These are phyloP conservation scores for Heliconius erato DNA, from an alignment of 2,888 invertebrate genomes.

Conservation along the genomic window DNA sequence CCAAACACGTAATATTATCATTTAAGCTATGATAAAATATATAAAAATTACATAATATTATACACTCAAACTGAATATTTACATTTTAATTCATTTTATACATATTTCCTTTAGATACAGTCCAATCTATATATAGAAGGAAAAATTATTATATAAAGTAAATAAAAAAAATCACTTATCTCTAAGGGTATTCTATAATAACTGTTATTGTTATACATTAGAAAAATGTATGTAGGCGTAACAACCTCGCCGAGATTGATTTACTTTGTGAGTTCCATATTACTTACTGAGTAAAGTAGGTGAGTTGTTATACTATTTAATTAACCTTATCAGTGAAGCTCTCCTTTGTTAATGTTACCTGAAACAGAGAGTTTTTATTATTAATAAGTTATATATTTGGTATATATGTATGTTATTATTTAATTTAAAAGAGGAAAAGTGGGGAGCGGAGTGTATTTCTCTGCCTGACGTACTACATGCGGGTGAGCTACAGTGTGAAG, in stretches of 20 bases:
- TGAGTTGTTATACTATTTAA: not conserved
- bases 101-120: not conserved
- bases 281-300: not conserved
- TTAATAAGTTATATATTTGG: not conserved
- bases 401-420: no score
- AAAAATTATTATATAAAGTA: not conserved
- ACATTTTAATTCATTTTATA: not conserved
- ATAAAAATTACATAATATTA: not conserved
- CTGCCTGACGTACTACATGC: no score
- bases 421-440: no score
- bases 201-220: conserved; percentile 2
- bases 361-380: not conserved
- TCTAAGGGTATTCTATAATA: not conserved
- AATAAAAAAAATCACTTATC: not conserved
- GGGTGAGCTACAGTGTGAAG: no score
- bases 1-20: not conserved
- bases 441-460: no score
- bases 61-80: not conserved
- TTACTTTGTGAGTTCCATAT: conserved; percentile 1
- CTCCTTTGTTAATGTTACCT: conserved; percentile 13
- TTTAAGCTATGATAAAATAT: not conserved
- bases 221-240: conserved; percentile 1
- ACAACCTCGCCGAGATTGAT: not conserved
- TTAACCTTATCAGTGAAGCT: not conserved
- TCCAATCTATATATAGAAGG: not conserved